These are phyloP conservation scores for Onychomys torridus DNA, from an alignment of 2,797 vertebrate genomes.

Conservation along the genomic window DNA sequence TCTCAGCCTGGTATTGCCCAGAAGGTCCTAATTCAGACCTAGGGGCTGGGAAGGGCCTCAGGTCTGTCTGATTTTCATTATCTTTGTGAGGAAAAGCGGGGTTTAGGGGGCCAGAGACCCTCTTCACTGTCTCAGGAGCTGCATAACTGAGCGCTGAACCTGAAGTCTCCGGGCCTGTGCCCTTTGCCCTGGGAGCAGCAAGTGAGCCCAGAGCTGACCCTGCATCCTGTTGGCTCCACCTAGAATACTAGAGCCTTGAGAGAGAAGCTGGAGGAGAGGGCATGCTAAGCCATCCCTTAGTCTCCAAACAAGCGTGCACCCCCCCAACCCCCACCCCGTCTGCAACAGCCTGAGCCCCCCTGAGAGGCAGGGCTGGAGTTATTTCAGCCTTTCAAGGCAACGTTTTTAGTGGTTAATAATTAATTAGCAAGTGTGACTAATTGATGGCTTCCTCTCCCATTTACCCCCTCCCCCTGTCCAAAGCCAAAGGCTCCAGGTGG, in stretches of 20 bases:
- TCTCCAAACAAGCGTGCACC: too few species aligned
- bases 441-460: constrained; percentile 49
- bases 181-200: background rate
- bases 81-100: background rate
- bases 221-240: background rate
- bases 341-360: background rate
- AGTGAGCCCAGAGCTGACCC: background rate
- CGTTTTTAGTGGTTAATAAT: constrained; percentile 74
- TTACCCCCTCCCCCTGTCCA: background rate
- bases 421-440: constrained; percentile 76
- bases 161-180: background rate
- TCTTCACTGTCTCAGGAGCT: accelerated
- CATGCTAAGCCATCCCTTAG: background rate
- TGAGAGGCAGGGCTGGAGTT: background rate
- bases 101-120: background rate
- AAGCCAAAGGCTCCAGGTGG: background rate
- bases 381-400: constrained; percentile 9
- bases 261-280: background rate
- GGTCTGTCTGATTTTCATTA: background rate
- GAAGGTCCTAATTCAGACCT: background rate
- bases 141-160: background rate
- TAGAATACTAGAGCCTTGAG: background rate
- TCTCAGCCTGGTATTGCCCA: background rate
- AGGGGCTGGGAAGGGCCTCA: background rate
- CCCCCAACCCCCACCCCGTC: background rate